Evolutionary conservation across 2,113 vertebrate genomes (phyloP), one percentile per base, ranked within the genome.

Genomic region (Nanger granti): DNA sequence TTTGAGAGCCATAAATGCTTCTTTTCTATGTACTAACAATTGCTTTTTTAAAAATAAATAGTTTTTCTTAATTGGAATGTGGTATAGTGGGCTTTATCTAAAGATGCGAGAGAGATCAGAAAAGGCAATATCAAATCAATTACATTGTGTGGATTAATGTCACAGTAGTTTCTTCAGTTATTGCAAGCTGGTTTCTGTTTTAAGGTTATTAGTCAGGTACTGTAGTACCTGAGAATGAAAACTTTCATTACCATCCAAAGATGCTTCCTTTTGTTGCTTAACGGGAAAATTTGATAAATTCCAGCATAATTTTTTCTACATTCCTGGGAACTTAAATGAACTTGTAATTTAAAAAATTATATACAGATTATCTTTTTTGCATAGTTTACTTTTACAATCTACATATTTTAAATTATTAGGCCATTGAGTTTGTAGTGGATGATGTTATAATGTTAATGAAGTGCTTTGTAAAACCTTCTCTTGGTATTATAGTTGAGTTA

Each of bases 131-230:
- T 76, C 49, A 66, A 87, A 26, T 97, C 22, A 60, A 55, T 87
- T 93, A 76, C 29, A 54, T 59, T 73, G 55, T 82, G 5, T 96
- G 49, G 31, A 89, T 97, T 93, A 91, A 91, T 76, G 28, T 34
- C 1, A 1, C 14, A 80, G 31, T 89, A 69, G 64, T 87, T 94
- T 89, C 82, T 95, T 87, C 89, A 82, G n/a, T 95, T 73, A 69
- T 69, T 95, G 28, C 60, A 93, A 96, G 37, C 60, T 89, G 26
- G 37, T 79, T 96, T 91, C 93, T 96, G 95, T 98, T 98, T 97
- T 97, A 96, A 94, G 44, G 44, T 49, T 96, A 69, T 94, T 96
- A 96, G 88, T 96, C 86, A 96, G 90, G 37, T 87, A 88, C 24
- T 86, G 26, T 89, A 87, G 54, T 94, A 96, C 80, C 59, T 95